Evolutionary conservation across 1,140 invertebrate species (phyloP).

Genomic region (Camponotus vicinus): DNA sequence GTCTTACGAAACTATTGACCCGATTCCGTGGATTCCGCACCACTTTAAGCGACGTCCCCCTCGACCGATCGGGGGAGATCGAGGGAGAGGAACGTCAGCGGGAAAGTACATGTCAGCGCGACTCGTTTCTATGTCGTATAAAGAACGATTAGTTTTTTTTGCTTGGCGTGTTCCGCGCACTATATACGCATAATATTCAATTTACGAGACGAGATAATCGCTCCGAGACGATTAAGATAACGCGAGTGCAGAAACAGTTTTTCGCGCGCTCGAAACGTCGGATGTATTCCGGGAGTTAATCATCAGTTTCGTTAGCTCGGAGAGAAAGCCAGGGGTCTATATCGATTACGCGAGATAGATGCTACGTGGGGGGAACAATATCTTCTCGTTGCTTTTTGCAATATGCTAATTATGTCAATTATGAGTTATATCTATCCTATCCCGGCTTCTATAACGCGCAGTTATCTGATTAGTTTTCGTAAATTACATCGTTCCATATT

Average conservation of each 20-base stretch:
- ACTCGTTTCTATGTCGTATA: neutral
- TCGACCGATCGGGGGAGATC: neutral
- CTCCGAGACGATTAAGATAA: constrained; percentile 38
- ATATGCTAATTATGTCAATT: constrained; percentile 69
- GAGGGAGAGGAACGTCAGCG: neutral
- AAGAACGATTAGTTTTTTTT: constrained; percentile 16
- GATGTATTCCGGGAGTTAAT: constrained; percentile 25
- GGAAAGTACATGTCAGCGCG: neutral
- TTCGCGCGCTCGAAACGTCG: constrained; percentile 33
- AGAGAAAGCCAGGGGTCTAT: constrained; percentile 12
- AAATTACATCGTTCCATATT: constrained; percentile 78
- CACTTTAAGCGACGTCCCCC: constrained; percentile 35
- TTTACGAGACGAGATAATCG: constrained; percentile 47
- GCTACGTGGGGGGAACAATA: constrained; percentile 52
- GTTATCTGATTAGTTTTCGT: constrained; percentile 77
- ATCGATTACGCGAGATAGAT: constrained; percentile 36
- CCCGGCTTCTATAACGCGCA: constrained; percentile 65
- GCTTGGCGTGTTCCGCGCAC: neutral
- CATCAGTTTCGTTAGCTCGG: constrained; percentile 18
- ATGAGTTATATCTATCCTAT: constrained; percentile 72
- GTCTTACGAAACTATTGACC: constrained; percentile 56
- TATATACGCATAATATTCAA: constrained; percentile 18
- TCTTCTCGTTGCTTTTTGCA: constrained; percentile 59
- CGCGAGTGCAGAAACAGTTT: constrained; percentile 34
- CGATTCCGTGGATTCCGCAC: constrained; percentile 42